Conservation (phyloP, 1,140 invertebrate genomes). For the Papilio machaon region DNA sequence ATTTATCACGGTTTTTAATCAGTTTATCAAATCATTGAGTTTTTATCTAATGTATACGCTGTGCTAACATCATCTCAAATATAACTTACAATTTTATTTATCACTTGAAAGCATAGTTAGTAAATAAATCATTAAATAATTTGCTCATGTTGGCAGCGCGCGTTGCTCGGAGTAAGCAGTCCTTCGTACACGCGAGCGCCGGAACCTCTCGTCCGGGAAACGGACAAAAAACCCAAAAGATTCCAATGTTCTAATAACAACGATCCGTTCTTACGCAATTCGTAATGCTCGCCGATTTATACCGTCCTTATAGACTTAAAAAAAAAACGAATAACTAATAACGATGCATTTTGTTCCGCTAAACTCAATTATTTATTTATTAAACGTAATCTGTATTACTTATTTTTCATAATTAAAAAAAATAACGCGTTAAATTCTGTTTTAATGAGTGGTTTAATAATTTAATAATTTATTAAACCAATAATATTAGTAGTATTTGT, state of each 20-base stretch:
- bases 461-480: not conserved
- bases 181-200: conserved; percentile 63
- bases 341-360: conserved; percentile 16
- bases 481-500: no score
- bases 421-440: not conserved
- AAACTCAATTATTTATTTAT: not conserved
- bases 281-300: conserved; percentile 14
- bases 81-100: not conserved
- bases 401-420: not conserved
- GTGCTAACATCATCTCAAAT: no score
- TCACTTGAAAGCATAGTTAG: no score
- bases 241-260: conserved; percentile 67
- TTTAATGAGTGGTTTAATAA: not conserved
- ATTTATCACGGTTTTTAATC: no score
- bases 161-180: conserved; percentile 34
- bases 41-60: no score
- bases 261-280: conserved; percentile 71
- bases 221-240: conserved; percentile 64
- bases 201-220: conserved; percentile 74
- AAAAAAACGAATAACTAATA: conserved; percentile 11
- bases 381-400: not conserved
- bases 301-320: not conserved
- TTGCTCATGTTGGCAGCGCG: not conserved
- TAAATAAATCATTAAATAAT: not conserved
- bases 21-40: no score